phyloP scores from a whole-genome alignment of 2,888 invertebrate genomes.

The Volucella inanis region DNA sequence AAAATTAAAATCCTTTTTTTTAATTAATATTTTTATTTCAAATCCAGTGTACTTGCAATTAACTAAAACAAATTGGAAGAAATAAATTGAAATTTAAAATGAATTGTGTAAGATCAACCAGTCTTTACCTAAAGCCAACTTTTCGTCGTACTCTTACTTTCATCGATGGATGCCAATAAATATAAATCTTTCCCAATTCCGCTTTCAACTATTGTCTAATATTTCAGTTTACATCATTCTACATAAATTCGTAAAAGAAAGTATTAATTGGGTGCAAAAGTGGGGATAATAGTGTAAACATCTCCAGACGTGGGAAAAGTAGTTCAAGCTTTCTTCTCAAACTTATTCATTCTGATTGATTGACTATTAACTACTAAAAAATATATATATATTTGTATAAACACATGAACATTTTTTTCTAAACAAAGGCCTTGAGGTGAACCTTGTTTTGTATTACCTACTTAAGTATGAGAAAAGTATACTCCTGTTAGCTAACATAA shows the following conservation, averaged over 20 bases:
- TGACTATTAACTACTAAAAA: too few relatives aligned
- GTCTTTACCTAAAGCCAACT: background rate
- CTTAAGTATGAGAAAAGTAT: too few relatives aligned
- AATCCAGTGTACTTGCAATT: too few relatives aligned
- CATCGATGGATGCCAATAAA: constrained; percentile 21
- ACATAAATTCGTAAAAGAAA: constrained; percentile 51
- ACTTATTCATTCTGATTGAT: background rate
- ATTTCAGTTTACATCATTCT: constrained; percentile 42
- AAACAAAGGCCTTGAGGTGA: too few relatives aligned
- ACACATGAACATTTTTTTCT: too few relatives aligned
- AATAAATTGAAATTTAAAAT: background rate
- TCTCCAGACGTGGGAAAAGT: constrained; percentile 3
- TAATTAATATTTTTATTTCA: too few relatives aligned
- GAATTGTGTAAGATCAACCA: constrained; percentile 26
- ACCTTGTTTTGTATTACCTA: too few relatives aligned
- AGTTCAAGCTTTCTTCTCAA: constrained; percentile 48
- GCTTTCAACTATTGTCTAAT: constrained; percentile 30
- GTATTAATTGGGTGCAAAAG: background rate
- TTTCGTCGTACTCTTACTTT: constrained; percentile 28
- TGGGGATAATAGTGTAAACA: constrained; percentile 7
- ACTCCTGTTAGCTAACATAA: too few relatives aligned
- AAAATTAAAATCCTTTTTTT: too few relatives aligned
- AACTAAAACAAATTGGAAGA: too few relatives aligned
- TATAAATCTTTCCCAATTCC: background rate
- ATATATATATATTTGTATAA: too few relatives aligned